A percentile compares a stretch with the other conserved stretches of the same genome.
phyloP scores from a whole-genome alignment of 2,113 vertebrate genomes.

The Odocoileus hemionus region DNA sequence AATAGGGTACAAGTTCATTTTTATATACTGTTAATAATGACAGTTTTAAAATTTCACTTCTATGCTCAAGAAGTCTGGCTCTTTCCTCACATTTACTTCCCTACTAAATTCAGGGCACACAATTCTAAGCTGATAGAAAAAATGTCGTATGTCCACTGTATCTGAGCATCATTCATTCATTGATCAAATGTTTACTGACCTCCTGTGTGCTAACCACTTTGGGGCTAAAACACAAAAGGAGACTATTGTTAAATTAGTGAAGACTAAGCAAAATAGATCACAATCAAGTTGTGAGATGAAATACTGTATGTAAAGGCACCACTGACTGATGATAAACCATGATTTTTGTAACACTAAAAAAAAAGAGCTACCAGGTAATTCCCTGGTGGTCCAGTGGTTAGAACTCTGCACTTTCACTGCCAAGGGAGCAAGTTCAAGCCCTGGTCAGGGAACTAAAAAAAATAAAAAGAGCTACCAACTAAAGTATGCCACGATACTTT shows the following conservation, averaged over 20 bases:
- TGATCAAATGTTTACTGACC: neutral
- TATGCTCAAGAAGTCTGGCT: neutral
- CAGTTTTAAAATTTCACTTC: constrained; percentile 6
- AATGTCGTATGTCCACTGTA: neutral
- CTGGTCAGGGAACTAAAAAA: neutral
- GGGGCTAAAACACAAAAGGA: neutral
- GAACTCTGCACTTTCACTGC: neutral
- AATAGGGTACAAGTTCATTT: neutral
- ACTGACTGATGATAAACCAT: neutral
- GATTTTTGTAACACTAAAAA: neutral
- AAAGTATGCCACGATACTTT: neutral
- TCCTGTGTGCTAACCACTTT: neutral
- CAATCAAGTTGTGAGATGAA: neutral
- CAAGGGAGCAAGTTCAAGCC: neutral
- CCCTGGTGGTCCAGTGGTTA: neutral
- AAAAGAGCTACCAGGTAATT: neutral
- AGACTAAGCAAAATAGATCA: constrained; percentile 15
- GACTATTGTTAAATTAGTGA: neutral
- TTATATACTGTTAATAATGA: neutral
- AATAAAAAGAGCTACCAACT: constrained; percentile 2
- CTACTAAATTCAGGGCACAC: neutral
- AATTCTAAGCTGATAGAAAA: constrained; percentile 7
- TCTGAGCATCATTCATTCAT: neutral
- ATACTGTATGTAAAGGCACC: neutral
- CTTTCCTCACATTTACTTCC: neutral